Evolutionary conservation across 2,888 invertebrate species (phyloP).

Genomic region (Harpagoxenus sublaevis): DNA sequence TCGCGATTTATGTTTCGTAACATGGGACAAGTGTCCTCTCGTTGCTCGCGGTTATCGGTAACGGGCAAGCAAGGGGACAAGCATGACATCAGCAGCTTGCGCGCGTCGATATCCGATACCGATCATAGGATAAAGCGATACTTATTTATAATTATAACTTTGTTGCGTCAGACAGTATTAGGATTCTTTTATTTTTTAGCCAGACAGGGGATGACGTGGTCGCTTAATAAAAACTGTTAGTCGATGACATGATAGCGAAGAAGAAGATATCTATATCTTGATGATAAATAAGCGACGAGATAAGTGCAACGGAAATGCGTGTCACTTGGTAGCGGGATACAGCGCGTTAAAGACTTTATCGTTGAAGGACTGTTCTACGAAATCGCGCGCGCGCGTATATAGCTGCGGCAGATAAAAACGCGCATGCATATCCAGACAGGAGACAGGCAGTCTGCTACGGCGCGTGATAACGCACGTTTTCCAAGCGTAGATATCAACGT

Average conservation of each 20-base stretch:
- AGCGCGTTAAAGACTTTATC: constrained; percentile 58
- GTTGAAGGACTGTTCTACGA: constrained; percentile 53
- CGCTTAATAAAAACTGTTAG: constrained; percentile 6
- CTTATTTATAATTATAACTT: constrained; percentile 18
- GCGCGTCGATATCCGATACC: background rate
- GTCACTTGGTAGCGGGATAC: constrained; percentile 22
- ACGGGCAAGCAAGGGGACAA: background rate
- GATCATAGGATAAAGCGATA: background rate
- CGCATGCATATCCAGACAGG: constrained; percentile 31
- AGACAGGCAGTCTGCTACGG: constrained; percentile 74
- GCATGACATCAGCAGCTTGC: background rate
- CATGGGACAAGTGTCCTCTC: constrained; percentile 29
- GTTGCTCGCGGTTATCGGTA: background rate
- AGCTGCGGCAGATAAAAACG: constrained; percentile 59
- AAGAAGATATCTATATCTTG: background rate
- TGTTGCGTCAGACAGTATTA: background rate
- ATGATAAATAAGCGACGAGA: constrained; percentile 8
- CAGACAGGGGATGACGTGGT: background rate
- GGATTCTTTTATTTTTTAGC: background rate
- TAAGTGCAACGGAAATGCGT: constrained; percentile 4
- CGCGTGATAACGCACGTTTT: constrained; percentile 66
- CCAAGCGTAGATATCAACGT: constrained; percentile 53
- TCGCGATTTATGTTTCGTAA: constrained; percentile 45
- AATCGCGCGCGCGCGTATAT: constrained; percentile 8
- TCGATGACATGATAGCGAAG: background rate